Percentiles rank a stretch among this genome's conserved stretches.
Conservation (phyloP, 1,140 invertebrate species). For the Zaprionus davidi region DNA sequence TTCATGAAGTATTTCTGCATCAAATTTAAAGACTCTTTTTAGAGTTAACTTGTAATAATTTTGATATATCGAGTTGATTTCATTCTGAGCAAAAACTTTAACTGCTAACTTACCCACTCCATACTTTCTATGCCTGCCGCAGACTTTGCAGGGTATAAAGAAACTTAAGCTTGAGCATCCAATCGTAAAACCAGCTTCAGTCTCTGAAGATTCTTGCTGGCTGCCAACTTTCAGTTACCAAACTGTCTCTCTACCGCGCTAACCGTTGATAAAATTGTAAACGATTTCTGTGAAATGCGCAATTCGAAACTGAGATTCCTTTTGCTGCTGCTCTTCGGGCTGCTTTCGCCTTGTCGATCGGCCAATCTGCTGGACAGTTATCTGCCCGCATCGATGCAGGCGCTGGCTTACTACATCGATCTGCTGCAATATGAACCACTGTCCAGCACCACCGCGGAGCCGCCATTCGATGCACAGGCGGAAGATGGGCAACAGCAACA, state of each 20-base stretch:
- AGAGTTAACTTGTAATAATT: neutral
- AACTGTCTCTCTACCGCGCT: constrained; percentile 57
- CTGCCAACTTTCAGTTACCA: constrained; percentile 64
- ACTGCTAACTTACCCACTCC: neutral
- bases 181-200: constrained; percentile 47
- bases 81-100: neutral
- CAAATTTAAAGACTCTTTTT: neutral
- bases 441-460: constrained; percentile 73
- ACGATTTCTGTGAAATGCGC: constrained; percentile 52
- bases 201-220: constrained; percentile 32
- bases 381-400: constrained; percentile 82
- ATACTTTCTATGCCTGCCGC: neutral
- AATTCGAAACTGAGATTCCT: constrained; percentile 40
- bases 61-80: neutral
- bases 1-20: neutral
- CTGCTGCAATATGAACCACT: constrained; percentile 82
- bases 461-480: constrained; percentile 59
- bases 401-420: constrained; percentile 83
- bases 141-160: constrained; percentile 22
- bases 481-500: constrained; percentile 35
- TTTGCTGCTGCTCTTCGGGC: constrained; percentile 30
- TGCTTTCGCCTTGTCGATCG: constrained; percentile 41
- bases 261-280: constrained; percentile 46
- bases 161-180: constrained; percentile 37
- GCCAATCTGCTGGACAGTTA: constrained; percentile 75